Conservation (phyloP, 2,113 vertebrate species). For the Isichthys henryi region DNA sequence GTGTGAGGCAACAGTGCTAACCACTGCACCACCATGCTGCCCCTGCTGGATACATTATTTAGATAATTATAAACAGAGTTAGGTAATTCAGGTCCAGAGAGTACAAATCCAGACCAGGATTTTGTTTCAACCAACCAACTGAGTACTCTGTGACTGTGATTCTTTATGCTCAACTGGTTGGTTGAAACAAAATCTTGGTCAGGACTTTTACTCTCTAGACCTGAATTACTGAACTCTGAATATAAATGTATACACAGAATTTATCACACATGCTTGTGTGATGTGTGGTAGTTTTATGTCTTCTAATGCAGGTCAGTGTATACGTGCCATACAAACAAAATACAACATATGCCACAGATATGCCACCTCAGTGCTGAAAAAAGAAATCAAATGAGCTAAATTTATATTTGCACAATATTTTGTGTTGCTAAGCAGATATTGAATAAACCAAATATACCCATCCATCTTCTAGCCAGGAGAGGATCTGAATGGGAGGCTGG, state of each 20-base stretch:
- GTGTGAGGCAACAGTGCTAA: too few relatives aligned
- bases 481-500: background rate
- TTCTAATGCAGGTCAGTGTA: background rate
- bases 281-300: background rate
- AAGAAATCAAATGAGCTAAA: background rate
- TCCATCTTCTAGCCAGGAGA: background rate
- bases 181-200: too few relatives aligned
- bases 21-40: too few relatives aligned
- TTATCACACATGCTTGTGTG: background rate
- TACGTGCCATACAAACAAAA: background rate
- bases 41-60: background rate
- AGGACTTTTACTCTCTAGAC: too few relatives aligned
- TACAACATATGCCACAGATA: background rate
- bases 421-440: background rate
- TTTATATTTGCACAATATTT: background rate
- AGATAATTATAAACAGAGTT: background rate
- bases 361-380: background rate
- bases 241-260: background rate
- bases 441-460: background rate
- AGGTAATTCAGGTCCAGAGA: too few relatives aligned
- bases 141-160: too few relatives aligned
- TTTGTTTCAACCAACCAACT: too few relatives aligned
- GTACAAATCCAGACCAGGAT: too few relatives aligned
- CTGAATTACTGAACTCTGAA: too few relatives aligned
- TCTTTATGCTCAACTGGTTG: too few relatives aligned